Percentiles rank a stretch among this genome's conserved stretches.
These are phyloP conservation scores for Tetraodon nigroviridis DNA, from an alignment of 2,113 vertebrate species.

Conservation along the genomic window DNA sequence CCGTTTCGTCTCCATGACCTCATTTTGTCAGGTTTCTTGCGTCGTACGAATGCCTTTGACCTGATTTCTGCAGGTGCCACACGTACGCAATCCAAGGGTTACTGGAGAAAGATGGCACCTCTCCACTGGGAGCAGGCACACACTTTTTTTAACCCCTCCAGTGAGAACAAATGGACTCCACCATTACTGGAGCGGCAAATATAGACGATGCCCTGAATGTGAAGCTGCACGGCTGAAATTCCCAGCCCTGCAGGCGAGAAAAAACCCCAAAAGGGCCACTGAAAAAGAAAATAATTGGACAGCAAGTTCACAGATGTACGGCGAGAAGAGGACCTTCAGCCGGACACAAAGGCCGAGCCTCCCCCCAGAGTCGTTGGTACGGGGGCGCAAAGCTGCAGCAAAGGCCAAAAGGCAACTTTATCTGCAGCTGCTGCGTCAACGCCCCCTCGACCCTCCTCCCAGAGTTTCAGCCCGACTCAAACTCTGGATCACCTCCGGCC, in stretches of 20 bases:
- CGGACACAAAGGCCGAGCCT: constrained; percentile 5
- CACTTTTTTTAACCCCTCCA: constrained; percentile 8
- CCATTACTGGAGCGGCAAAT: constrained; percentile 19
- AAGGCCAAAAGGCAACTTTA: no score
- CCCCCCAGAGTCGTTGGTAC: neutral
- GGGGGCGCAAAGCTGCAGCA: no score
- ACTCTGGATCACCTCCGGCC: constrained; percentile 1
- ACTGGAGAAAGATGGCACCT: constrained; percentile 36
- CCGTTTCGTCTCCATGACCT: constrained; percentile 67
- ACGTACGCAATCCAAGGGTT: constrained; percentile 26
- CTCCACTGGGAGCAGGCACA: constrained; percentile 33
- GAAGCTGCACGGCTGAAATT: constrained; percentile 25
- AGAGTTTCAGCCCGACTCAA: constrained; percentile 18
- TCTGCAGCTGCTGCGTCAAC: no score
- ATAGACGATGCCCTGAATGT: constrained; percentile 47
- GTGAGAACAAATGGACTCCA: constrained; percentile 34
- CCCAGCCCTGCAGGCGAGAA: constrained; percentile 19
- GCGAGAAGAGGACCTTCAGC: neutral
- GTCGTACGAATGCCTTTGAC: constrained; percentile 53
- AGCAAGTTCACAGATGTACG: neutral
- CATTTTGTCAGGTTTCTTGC: constrained; percentile 63
- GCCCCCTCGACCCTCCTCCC: constrained; percentile 8
- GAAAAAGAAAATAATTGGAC: constrained; percentile 27
- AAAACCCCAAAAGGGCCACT: constrained; percentile 28
- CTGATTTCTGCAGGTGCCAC: constrained; percentile 42